Evolutionary conservation across 2,113 vertebrate species (phyloP).

Genomic region (Ursus arctos): DNA sequence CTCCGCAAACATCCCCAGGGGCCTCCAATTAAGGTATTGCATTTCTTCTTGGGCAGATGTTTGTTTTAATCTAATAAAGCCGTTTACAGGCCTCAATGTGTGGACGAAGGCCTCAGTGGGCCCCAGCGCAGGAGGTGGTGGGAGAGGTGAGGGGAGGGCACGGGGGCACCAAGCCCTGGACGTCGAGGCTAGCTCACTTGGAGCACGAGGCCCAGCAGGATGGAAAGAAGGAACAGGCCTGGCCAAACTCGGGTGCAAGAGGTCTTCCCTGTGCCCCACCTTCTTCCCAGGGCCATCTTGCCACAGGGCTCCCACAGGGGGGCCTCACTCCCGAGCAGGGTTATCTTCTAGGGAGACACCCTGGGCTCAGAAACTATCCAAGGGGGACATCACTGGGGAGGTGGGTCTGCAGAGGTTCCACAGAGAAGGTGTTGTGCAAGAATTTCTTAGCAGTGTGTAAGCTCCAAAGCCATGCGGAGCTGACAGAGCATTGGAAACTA

Average conservation of each 20-base stretch:
- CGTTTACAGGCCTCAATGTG: background rate
- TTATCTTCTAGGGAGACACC: background rate
- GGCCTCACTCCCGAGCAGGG: background rate
- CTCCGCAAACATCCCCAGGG: slow-evolving; percentile 69
- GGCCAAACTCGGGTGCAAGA: accelerated
- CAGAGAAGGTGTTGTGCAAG: background rate
- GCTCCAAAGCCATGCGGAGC: accelerated
- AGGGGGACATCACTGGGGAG: background rate
- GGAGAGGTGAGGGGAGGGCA: accelerated
- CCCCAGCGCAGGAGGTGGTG: background rate
- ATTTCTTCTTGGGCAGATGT: slow-evolving; percentile 67
- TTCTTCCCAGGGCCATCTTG: no score
- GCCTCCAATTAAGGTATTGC: slow-evolving; percentile 73
- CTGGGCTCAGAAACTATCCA: background rate
- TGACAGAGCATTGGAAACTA: background rate
- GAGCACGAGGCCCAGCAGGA: background rate
- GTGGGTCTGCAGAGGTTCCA: background rate
- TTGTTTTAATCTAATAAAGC: slow-evolving; percentile 73
- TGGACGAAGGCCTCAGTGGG: background rate
- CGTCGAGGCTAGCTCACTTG: background rate
- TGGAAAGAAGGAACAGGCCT: background rate
- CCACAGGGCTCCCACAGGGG: accelerated
- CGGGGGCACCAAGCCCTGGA: background rate
- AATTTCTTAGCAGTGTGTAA: no score
- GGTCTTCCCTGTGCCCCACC: accelerated